These are phyloP conservation scores for Sturnus vulgaris DNA, from an alignment of 2,113 vertebrate species.

Conservation along the genomic window DNA sequence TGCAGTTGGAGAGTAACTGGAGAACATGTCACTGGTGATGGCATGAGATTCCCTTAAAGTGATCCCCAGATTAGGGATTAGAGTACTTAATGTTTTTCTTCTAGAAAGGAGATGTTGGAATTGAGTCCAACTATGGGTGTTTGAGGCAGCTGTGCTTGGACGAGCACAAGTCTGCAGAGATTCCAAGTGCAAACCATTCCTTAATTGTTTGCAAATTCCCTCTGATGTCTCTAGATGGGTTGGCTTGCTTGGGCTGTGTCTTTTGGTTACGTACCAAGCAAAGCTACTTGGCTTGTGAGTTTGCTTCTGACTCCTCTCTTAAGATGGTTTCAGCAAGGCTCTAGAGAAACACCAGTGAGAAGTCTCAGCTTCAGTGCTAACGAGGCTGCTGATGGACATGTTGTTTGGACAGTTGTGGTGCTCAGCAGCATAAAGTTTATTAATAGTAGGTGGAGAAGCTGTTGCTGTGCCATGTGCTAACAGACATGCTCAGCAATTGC, in stretches of 20 bases:
- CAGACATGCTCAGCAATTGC: background rate
- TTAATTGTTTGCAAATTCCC: slow-evolving; percentile 54
- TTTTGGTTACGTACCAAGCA: slow-evolving; percentile 27
- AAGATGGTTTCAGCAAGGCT: background rate
- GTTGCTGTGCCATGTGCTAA: background rate
- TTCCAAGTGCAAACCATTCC: slow-evolving; percentile 31
- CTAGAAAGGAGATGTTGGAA: background rate
- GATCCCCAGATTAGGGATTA: slow-evolving; percentile 54
- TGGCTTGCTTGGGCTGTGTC: background rate
- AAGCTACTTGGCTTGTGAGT: background rate
- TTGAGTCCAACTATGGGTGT: background rate
- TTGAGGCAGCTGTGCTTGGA: background rate
- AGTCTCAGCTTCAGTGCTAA: background rate
- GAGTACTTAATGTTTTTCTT: slow-evolving; percentile 30
- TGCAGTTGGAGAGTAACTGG: background rate
- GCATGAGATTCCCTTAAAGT: slow-evolving; percentile 34
- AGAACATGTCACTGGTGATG: background rate
- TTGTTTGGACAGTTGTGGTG: slow-evolving; percentile 29
- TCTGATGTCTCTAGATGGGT: background rate
- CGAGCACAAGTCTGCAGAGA: accelerated
- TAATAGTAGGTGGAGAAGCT: slow-evolving; percentile 41
- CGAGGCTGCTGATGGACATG: background rate
- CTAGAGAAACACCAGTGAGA: background rate
- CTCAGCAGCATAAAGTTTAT: slow-evolving; percentile 20
- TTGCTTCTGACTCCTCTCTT: background rate